Base-by-base conservation (phyloP, 1,140 invertebrate genomes). In the Cyclina sinensis region DNA sequence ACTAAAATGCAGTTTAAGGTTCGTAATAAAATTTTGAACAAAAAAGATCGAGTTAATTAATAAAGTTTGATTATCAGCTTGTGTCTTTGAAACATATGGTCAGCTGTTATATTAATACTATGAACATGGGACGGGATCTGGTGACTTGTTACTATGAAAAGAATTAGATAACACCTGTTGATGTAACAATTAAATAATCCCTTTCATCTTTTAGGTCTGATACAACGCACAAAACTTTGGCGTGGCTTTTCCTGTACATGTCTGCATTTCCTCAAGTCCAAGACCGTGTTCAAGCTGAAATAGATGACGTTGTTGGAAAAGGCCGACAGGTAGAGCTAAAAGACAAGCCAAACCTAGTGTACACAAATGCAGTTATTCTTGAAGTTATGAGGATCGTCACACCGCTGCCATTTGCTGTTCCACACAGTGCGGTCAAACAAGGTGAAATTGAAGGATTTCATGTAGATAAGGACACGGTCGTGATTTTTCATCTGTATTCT, bases 401-500 rank as follows among this genome's bases (percentile, higher is more conserved):
- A 1, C 37, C 18, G 9, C 11, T 59, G 3, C 78, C 78, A 0
- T 80, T 80, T 35, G 21, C 43, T 1, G 18, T 80, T 12, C 78
- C 78, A 24, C 43, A 51, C n/a, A 35, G n/a, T 80, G 37, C 78
- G 21, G 51, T 57, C 1, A 37, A 37, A 57, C 30, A 80, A 32
- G 37, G 46, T 1, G 24, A 80, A 37, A 16, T 80, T 39, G 16
- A 43, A 35, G 78, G 78, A 4, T 80, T 27, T 27, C 7, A 80
- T 39, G 30, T 80, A 35, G 51, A 80, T 32, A 62, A 57, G n/a
- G 78, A 27, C 24, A 62, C 78, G 1, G 78, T 80, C 14, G 48
- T 80, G 12, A 30, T 80, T 14, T 80, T 80, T 18, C 57, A 80
- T 62, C 16, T 80, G 2, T 39, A 59, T 59, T 80, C 78, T 7